Evolutionary conservation across 2,113 vertebrate species (phyloP).

Genomic region (Oryzias celebensis): DNA sequence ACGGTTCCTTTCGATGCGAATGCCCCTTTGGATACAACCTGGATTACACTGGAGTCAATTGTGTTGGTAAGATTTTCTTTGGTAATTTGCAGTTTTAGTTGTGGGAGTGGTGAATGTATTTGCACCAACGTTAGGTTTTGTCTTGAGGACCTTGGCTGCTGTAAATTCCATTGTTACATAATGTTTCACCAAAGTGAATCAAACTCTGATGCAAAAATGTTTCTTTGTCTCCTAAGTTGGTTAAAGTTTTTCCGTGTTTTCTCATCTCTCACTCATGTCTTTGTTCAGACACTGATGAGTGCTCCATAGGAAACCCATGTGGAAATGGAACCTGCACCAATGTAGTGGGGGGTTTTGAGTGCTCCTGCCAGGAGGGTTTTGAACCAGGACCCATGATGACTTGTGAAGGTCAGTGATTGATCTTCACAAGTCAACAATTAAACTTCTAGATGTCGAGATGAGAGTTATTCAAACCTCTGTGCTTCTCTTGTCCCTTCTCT

Average conservation of each 20-base stretch:
- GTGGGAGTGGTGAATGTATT: too few species aligned
- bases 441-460: not conserved
- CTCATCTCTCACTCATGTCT: not conserved
- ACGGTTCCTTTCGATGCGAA: constrained; percentile 94
- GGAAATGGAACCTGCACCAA: constrained; percentile 92
- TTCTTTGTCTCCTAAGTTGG: not conserved
- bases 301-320: constrained; percentile 90
- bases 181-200: too few species aligned
- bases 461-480: not conserved
- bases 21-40: constrained; percentile 92
- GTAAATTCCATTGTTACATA: too few species aligned
- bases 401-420: constrained; percentile 83
- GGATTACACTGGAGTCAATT: constrained; percentile 89
- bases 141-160: too few species aligned
- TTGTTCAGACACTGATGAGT: constrained; percentile 87
- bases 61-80: constrained; percentile 80
- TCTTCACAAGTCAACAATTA: not conserved
- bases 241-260: not conserved
- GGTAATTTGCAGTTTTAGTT: not conserved
- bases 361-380: constrained; percentile 88
- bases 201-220: not conserved
- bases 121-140: too few species aligned
- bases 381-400: constrained; percentile 92
- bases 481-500: not conserved
- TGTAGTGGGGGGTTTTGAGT: constrained; percentile 90